Conservation (phyloP, 2,113 vertebrate genomes). For the Nothobranchius kuhntae region DNA sequence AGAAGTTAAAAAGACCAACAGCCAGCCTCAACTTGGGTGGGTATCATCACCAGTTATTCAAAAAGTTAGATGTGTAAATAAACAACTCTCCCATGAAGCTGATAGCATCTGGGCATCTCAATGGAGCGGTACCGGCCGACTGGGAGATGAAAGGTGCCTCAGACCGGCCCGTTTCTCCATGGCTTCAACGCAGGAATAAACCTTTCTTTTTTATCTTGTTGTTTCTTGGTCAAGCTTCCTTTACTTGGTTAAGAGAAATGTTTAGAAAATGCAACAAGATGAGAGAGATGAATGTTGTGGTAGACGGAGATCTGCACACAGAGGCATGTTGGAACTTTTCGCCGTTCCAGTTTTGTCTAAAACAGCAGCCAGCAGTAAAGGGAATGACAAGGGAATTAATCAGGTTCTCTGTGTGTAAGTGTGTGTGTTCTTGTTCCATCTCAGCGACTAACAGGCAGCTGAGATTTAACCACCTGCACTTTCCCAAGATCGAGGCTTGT, state of each 20-base stretch:
- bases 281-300: conserved; percentile 37
- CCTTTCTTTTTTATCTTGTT: conserved; percentile 22
- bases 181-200: conserved; percentile 45
- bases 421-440: conserved; percentile 37
- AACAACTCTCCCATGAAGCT: conserved; percentile 52
- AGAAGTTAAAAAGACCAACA: not conserved
- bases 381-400: conserved; percentile 46
- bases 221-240: conserved; percentile 39
- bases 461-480: conserved; percentile 50
- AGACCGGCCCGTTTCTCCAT: conserved; percentile 48
- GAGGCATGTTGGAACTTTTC: conserved; percentile 46
- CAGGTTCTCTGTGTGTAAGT: conserved; percentile 18
- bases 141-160: conserved; percentile 57
- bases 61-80: conserved; percentile 64
- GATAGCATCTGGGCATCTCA: conserved; percentile 57
- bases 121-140: conserved; percentile 59
- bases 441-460: conserved; percentile 16
- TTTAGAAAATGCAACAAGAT: conserved; percentile 54
- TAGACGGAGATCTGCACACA: conserved; percentile 48
- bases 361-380: conserved; percentile 17
- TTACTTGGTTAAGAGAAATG: conserved; percentile 49
- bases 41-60: conserved; percentile 55
- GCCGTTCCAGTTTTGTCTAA: conserved; percentile 35
- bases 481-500: conserved; percentile 32
- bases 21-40: conserved; percentile 70